Base-by-base conservation (phyloP, 2,888 invertebrate genomes). In the Yponomeuta malinellus region DNA sequence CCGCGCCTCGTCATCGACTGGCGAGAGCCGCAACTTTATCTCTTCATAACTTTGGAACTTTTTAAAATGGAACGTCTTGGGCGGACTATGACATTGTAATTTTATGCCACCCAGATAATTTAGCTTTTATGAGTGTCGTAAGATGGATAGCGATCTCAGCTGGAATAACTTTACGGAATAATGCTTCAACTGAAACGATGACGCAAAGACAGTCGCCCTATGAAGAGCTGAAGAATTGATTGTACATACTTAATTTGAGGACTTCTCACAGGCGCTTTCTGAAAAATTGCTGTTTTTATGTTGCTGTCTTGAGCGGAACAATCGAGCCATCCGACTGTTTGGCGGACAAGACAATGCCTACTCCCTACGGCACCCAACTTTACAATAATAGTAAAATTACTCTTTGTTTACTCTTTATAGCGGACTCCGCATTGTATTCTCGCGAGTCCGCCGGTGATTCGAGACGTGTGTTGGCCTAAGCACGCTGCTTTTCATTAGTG, bases 1-100 rank as follows among this genome's bases (percentile, higher is more conserved):
- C 65, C 10, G 33, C 71, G 65, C 52, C 15, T 70, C 70, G 37
- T 88, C 86, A 86, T 86, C 84, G 81, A 78, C 80, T 80, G 78
- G 74, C 79, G 77, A 78, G 78, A 78, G 78, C 82, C 83, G 81
- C 81, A 77, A 82, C 81, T 89, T 90, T 91, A 90, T 90, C 89
- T 90, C 89, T 89, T 85, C 88, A 33, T 84, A 84, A 85, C 84
- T 86, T 81, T 75, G 79, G 77, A 84, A 88, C 83, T 90, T 91
- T 90, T 89, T 85, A 86, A 88, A 85, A 83, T 59, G 84, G 79
- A 63, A 37, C 65, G 66, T 66, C 80, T 79, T 75, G 71, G 69
- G 78, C 79, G 75, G 80, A 77, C 79, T 81, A 79, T 82, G 81
- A 84, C 81, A 84, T 87, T 86, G 85, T 86, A 85, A 89, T 86